Evolutionary conservation across 2,113 vertebrate species (phyloP), one percentile per base, ranked within the genome.

Genomic region (Tragelaphus imberbis): DNA sequence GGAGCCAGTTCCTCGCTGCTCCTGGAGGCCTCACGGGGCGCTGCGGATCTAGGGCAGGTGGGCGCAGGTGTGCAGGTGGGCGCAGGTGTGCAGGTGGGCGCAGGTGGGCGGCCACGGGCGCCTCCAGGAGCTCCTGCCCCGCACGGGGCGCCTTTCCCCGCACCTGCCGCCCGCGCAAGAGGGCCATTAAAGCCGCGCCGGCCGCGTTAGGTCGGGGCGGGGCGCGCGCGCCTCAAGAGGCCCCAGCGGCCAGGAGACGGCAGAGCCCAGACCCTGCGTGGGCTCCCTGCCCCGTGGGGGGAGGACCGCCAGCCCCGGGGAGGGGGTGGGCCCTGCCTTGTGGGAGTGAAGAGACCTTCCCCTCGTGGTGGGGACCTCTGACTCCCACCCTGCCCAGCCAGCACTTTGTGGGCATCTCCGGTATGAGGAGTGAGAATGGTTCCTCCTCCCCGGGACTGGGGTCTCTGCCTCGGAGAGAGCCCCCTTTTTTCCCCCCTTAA

Each of bases 181-280:
- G 14, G 53, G 28, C 7, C 23, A 19, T 2, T 2, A 28, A 30
- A 33, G 61, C 44, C 40, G 4, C 27, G 9, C 16, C 3, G 71
- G 33, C 58, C 1, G 6, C 44, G 6, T 1, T 3, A 1, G 87
- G 63, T 3, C 6, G 40, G 23, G 4, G 28, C 2, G 0, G 25
- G 3, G n/a, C n/a, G n/a, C n/a, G n/a, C n/a, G 44, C 44, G 30
- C 10, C 55, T 21, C 28, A 44, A 27, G 21, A 30, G 68, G 80
- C 33, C 56, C 0, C 47, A 5, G 33, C 19, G 4, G 17, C 44
- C 44, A 33, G 59, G 28, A n/a, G 40, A 59, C n/a, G 53, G 2
- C 85, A 0, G 4, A 80, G 21, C 14, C 10, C 44, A 3, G 51
- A 8, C 21, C 36, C 53, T 7, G 19, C 4, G 1, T 28, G 40